These are phyloP conservation scores for Silvanus unidentatus DNA, from an alignment of 2,888 invertebrate species.

Conservation along the genomic window DNA sequence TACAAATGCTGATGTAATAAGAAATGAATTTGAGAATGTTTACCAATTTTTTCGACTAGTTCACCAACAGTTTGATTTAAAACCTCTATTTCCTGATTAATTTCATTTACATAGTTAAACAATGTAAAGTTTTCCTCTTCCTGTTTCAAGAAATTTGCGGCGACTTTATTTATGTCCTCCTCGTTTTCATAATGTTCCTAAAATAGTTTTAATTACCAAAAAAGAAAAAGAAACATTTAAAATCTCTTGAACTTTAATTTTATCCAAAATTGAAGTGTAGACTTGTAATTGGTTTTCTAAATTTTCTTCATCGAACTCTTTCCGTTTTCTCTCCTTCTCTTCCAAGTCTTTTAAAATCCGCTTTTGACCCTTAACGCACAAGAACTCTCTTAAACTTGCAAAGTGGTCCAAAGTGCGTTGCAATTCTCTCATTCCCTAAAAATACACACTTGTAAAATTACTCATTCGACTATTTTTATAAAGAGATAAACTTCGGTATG, in stretches of 20 bases:
- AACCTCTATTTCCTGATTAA: slow-evolving; percentile 75
- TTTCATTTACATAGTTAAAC: slow-evolving; percentile 86
- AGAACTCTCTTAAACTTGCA: slow-evolving; percentile 75
- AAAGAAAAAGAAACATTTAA: no score
- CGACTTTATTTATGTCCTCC: slow-evolving; percentile 55
- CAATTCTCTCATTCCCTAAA: slow-evolving; percentile 80
- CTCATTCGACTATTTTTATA: slow-evolving; percentile 24
- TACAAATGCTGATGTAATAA: background rate
- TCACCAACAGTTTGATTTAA: slow-evolving; percentile 62
- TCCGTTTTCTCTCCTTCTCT: slow-evolving; percentile 66
- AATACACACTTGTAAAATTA: background rate
- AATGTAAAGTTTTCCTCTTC: slow-evolving; percentile 90
- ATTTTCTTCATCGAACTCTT: slow-evolving; percentile 59
- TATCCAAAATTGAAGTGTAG: slow-evolving; percentile 69
- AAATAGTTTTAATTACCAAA: slow-evolving; percentile 10
- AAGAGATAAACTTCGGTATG: slow-evolving; percentile 52
- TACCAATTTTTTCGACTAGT: slow-evolving; percentile 59
- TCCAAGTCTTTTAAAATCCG: slow-evolving; percentile 67
- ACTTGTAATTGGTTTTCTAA: slow-evolving; percentile 66
- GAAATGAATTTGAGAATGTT: background rate
- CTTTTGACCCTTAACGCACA: slow-evolving; percentile 78
- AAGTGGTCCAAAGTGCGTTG: slow-evolving; percentile 82
- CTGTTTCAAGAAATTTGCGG: slow-evolving; percentile 70
- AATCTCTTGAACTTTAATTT: slow-evolving; percentile 53
- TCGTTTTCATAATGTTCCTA: slow-evolving; percentile 51